Evolutionary conservation across 2,113 vertebrate genomes (phyloP).

Genomic region (Lepus europaeus): DNA sequence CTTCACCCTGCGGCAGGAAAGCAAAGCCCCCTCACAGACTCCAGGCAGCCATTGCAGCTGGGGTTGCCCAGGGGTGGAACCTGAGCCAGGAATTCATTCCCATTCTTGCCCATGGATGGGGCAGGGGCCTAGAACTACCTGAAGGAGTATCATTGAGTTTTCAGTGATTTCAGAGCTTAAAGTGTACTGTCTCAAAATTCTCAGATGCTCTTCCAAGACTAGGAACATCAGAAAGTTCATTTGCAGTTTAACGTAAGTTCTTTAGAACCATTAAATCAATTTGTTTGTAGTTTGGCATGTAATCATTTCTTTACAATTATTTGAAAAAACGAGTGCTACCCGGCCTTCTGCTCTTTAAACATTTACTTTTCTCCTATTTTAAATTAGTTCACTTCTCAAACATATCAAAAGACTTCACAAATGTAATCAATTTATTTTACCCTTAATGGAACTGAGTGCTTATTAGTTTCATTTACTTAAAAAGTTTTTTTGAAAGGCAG

Average conservation of each 20-base stretch:
- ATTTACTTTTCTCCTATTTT: conserved; percentile 3
- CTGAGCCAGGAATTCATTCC: conserved; percentile 20
- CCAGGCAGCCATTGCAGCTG: background rate
- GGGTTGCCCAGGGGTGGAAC: background rate
- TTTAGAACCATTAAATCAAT: conserved; percentile 37
- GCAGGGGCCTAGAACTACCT: background rate
- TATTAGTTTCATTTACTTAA: background rate
- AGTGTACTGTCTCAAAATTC: conserved; percentile 22
- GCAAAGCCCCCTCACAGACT: background rate
- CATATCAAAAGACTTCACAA: conserved; percentile 29
- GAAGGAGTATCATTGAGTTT: conserved; percentile 31
- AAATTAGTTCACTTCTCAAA: conserved; percentile 49
- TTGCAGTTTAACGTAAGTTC: background rate
- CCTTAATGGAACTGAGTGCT: background rate
- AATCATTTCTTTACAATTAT: conserved; percentile 27
- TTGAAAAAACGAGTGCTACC: conserved; percentile 19
- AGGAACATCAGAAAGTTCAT: conserved; percentile 13
- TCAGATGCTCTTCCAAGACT: conserved; percentile 19
- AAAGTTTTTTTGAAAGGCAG: no score
- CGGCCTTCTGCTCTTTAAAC: conserved; percentile 25
- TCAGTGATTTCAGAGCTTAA: background rate
- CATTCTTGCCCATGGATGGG: background rate
- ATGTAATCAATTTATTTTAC: conserved; percentile 43
- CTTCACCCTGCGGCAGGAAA: conserved; percentile 8
- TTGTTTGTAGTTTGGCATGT: conserved; percentile 27